These are phyloP conservation scores for Luperina nickerlii DNA, from an alignment of 2,888 invertebrate species.

Conservation along the genomic window DNA sequence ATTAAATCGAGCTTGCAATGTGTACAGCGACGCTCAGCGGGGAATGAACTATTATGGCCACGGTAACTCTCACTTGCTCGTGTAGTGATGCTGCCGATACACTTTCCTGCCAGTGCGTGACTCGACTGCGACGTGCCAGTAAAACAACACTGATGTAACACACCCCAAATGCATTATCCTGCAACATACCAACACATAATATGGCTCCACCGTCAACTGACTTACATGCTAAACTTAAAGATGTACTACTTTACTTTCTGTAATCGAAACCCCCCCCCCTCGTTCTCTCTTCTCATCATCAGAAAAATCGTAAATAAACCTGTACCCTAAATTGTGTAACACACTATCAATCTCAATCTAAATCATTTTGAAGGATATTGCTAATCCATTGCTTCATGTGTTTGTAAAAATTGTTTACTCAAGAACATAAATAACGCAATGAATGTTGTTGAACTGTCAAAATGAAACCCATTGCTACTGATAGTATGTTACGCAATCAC, in stretches of 20 bases:
- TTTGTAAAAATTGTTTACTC: too few species aligned
- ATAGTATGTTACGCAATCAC: too few species aligned
- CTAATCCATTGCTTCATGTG: too few species aligned
- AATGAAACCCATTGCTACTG: too few species aligned
- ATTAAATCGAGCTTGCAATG: conserved; percentile 63
- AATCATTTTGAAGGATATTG: too few species aligned
- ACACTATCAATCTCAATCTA: too few species aligned
- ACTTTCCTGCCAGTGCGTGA: conserved; percentile 87
- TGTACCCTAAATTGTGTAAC: too few species aligned
- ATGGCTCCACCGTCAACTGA: conserved; percentile 34
- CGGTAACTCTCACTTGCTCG: conserved; percentile 84
- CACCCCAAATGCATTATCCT: conserved; percentile 81
- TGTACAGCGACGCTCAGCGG: conserved; percentile 68
- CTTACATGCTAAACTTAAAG: conserved; percentile 22
- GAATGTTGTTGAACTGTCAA: background rate
- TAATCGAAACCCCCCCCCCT: background rate
- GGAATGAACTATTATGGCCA: conserved; percentile 85
- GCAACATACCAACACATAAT: conserved; percentile 64
- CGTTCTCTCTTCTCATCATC: background rate
- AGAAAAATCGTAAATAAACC: background rate
- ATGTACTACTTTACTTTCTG: conserved; percentile 23
- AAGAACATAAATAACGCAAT: background rate
- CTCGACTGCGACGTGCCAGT: conserved; percentile 76
- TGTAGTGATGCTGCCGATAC: conserved; percentile 86
- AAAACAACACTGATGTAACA: conserved; percentile 80